A percentile compares a stretch with the other conserved stretches of the same genome.
These are phyloP conservation scores for Dendrophyllia cribrosa DNA, from an alignment of 64 coral and sea anemone genomes.

Conservation along the genomic window DNA sequence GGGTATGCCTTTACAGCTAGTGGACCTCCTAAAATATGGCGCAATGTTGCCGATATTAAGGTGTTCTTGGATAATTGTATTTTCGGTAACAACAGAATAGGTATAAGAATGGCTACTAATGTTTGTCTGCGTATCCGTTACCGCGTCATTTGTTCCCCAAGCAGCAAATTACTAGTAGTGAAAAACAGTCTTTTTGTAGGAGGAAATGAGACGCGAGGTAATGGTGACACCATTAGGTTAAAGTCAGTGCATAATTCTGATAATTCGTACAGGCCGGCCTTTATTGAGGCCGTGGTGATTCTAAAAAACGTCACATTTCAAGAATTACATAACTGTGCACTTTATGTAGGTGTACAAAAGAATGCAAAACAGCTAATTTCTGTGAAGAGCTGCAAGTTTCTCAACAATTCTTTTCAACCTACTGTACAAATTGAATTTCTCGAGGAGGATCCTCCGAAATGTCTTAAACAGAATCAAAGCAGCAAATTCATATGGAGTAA, in stretches of 20 bases:
- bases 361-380: background rate
- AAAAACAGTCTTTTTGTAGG: no score
- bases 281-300: no score
- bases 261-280: no score
- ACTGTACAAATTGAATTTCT: background rate
- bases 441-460: constrained; percentile 2
- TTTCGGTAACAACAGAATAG: background rate
- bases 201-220: no score
- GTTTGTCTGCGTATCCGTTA: background rate
- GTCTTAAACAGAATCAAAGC: background rate
- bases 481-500: background rate
- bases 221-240: no score
- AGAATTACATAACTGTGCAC: background rate
- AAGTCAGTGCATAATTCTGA: no score
- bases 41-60: background rate
- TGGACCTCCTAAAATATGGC: background rate
- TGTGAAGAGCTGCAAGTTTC: background rate
- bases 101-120: background rate
- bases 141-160: no score
- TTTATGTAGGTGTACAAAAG: background rate
- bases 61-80: background rate
- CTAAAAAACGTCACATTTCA: constrained; percentile 11
- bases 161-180: no score
- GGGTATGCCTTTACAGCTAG: background rate
- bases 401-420: background rate